A percentile compares a stretch with the other conserved stretches of the same genome.
Conservation (phyloP, 2,888 invertebrate species). For the Lasius fuliginosus region DNA sequence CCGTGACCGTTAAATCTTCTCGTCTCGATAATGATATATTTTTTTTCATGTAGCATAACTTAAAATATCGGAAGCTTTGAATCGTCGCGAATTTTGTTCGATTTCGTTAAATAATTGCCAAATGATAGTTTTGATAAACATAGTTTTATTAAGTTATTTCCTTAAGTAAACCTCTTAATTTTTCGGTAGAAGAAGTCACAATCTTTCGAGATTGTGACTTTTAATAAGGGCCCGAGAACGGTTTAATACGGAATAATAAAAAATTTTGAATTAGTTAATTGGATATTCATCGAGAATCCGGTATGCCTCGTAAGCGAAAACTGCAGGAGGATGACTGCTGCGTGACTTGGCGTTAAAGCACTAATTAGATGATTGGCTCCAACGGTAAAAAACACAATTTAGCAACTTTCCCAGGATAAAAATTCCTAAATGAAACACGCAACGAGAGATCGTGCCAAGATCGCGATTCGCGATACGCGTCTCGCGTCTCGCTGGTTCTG, state of each 20-base stretch:
- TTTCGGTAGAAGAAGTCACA: not conserved
- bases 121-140: not conserved
- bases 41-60: not conserved
- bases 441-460: conserved; percentile 40
- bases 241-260: not conserved
- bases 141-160: not conserved
- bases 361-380: conserved; percentile 45
- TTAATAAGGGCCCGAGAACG: not conserved
- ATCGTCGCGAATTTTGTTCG: not conserved
- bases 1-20: conserved; percentile 5
- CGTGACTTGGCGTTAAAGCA: conserved; percentile 28
- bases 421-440: conserved; percentile 47
- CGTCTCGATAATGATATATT: conserved; percentile 3
- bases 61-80: not conserved
- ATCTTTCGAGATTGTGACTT: not conserved
- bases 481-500: conserved; percentile 59
- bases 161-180: not conserved
- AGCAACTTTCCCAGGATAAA: conserved; percentile 50
- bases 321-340: not conserved
- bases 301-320: conserved; percentile 17
- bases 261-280: conserved; percentile 26
- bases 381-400: conserved; percentile 54
- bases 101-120: not conserved
- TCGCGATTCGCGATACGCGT: conserved; percentile 30
- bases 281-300: not conserved